Base-by-base conservation (phyloP, 2,888 invertebrate genomes). In the Sceliomorpha sp. region DNA sequence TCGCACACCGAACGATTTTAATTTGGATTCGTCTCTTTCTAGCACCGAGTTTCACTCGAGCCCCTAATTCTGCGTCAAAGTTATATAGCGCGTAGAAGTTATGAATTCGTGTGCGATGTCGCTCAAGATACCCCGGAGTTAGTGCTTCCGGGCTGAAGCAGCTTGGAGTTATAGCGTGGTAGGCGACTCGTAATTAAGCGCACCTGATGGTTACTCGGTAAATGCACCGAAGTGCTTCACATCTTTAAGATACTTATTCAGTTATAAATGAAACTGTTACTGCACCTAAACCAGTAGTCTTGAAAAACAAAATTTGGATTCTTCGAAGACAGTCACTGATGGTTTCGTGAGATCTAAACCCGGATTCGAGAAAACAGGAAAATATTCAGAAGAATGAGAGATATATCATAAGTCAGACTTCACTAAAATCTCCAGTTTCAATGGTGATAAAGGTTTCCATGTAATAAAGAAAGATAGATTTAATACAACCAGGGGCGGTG, bases 41-140 rank as follows among this genome's bases (percentile, higher is more conserved):
- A 14, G 24, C 17, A 48, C 48, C 39, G 44, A 37, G 60, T 58
- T 73, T 48, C 63, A 59, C 64, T 59, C 27, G 40, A 62, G 70
- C 73, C 74, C 75, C 70, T 76, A 78, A 82, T 77, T 79, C 75
- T 75, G 56, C 27, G 66, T 72, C 56, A 64, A 72, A 78, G 77
- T 79, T 82, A 79, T 79, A 74, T 74, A 55, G 60, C 74, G 70
- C 73, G 68, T 70, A 69, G 70, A 74, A 79, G 78, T 81, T 79
- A 80, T 82, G 84, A 84, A 84, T 84, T 77, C 74, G 78, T 70
- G 74, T 53, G 72, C 72, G 81, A 84, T 82, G 81, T 79, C 77
- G 81, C 72, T 78, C 73, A 75, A 79, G 81, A 85, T 84, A 84
- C 80, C 72, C 68, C 70, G 62, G 73, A 78, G 77, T 78, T 80